Evolutionary conservation across 2,113 vertebrate species (phyloP).

Genomic region (Hippocampus guttulatus): DNA sequence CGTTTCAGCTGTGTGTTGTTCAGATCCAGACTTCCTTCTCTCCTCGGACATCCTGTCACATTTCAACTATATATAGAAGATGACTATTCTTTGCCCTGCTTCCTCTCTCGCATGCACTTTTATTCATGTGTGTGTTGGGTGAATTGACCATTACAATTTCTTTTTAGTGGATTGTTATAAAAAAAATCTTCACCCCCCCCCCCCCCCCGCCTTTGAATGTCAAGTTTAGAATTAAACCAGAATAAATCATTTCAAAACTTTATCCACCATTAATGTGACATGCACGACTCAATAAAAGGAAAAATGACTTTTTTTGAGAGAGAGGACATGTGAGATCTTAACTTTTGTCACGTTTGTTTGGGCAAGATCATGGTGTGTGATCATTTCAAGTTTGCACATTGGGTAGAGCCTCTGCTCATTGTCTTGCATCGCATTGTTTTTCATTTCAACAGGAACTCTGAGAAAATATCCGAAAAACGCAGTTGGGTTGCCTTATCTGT

Average conservation of each 20-base stretch:
- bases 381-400: too few relatives aligned
- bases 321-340: too few relatives aligned
- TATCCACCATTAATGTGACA: neutral
- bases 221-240: neutral
- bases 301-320: neutral
- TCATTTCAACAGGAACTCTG: too few relatives aligned
- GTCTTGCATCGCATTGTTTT: too few relatives aligned
- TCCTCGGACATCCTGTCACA: constrained; percentile 62
- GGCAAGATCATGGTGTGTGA: too few relatives aligned
- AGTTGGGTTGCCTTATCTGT: too few relatives aligned
- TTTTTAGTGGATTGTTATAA: neutral
- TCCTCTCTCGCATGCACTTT: constrained; percentile 32
- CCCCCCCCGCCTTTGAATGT: neutral
- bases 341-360: too few relatives aligned
- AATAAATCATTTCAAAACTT: neutral
- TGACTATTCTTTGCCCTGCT: constrained; percentile 26
- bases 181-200: neutral
- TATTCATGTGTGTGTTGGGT: constrained; percentile 9
- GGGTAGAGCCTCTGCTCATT: too few relatives aligned
- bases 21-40: constrained; percentile 55
- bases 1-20: constrained; percentile 30
- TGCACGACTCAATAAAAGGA: neutral
- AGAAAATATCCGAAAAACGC: too few relatives aligned
- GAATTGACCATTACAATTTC: neutral
- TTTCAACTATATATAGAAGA: constrained; percentile 59